Evolutionary conservation across 1,140 invertebrate species (phyloP), one percentile per base, ranked within the genome.

Genomic region (Ptiloglossa arizonensis): DNA sequence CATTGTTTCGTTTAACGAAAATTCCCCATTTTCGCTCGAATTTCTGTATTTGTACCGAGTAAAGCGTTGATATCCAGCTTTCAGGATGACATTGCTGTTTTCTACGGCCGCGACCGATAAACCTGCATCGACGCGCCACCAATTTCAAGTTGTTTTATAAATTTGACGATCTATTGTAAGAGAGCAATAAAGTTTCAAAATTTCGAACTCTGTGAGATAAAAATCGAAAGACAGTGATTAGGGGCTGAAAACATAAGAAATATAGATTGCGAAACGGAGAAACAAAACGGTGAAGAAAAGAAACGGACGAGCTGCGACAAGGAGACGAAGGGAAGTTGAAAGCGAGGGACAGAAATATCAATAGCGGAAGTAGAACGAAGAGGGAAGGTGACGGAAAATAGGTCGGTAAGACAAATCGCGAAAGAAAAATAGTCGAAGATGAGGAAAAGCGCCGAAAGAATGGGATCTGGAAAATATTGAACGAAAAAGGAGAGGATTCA

Each of bases 21-120:
- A 8, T 2, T 29, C 48, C 15, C 69, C 62, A 62, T 60, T 71
- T 71, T 48, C 56, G 24, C 32, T 71, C 41, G 46, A 35, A 24
- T 29, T 22, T 17, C n/a, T 46, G 29, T 32, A 62, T 71, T 71
- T 46, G 32, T 32, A 35, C 19, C 15, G n/a, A 5, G n/a, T 15
- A 62, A 50, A 32, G 29, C 41, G 29, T 62, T 71, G 62, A 71
- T 48, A 50, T 62, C 41, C 22, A 44, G 38, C 41, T 22, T 44
- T 22, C 2, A 6, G n/a, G 29, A 17, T 22, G 0, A n/a, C n/a
- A n/a, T n/a, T n/a, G n/a, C n/a, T n/a, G n/a, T n/a, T n/a, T n/a
- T n/a, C n/a, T n/a, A n/a, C n/a, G n/a, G n/a, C n/a, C n/a, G n/a
- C n/a, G n/a, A n/a, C n/a, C n/a, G n/a, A n/a, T n/a, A n/a, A n/a